Percentiles rank a stretch among this genome's conserved stretches.
phyloP scores from a whole-genome alignment of 2,797 vertebrate genomes.

The Rhinophrynus dorsalis region DNA sequence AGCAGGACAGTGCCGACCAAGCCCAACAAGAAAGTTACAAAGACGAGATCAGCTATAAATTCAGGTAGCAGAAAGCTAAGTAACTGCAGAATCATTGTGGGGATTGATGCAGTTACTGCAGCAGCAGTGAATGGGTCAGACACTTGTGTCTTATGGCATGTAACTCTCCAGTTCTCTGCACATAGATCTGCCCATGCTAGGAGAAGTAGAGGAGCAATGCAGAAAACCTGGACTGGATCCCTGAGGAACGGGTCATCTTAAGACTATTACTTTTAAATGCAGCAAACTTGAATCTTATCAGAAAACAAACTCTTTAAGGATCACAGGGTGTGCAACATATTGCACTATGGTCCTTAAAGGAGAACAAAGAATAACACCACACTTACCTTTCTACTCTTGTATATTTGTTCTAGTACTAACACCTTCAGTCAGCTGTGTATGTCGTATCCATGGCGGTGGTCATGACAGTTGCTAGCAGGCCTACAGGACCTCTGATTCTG shows the following conservation, averaged over 20 bases:
- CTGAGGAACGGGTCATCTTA: not conserved
- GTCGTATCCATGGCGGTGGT: too few relatives aligned
- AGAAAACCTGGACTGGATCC: not conserved
- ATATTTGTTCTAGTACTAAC: too few relatives aligned
- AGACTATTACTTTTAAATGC: not conserved
- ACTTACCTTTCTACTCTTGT: too few relatives aligned
- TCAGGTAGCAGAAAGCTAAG: conserved; percentile 9
- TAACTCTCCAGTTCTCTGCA: not conserved
- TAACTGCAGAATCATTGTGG: conserved; percentile 25
- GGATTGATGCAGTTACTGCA: too few relatives aligned
- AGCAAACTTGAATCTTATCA: not conserved
- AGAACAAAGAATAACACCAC: too few relatives aligned
- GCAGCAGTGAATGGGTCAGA: not conserved
- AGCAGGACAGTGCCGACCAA: not conserved
- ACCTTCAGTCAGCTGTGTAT: too few relatives aligned
- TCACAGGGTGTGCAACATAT: too few relatives aligned
- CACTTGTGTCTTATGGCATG: not conserved
- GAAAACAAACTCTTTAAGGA: too few relatives aligned
- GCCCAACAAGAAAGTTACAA: conserved; percentile 4
- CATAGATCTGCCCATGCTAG: not conserved
- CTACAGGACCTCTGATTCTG: too few relatives aligned
- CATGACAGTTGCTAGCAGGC: too few relatives aligned
- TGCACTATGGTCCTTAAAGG: too few relatives aligned
- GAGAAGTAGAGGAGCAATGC: not conserved
- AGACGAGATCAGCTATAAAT: conserved; percentile 2